Evolutionary conservation across 2,888 invertebrate genomes (phyloP).

Genomic region (Prenolepis imparis): DNA sequence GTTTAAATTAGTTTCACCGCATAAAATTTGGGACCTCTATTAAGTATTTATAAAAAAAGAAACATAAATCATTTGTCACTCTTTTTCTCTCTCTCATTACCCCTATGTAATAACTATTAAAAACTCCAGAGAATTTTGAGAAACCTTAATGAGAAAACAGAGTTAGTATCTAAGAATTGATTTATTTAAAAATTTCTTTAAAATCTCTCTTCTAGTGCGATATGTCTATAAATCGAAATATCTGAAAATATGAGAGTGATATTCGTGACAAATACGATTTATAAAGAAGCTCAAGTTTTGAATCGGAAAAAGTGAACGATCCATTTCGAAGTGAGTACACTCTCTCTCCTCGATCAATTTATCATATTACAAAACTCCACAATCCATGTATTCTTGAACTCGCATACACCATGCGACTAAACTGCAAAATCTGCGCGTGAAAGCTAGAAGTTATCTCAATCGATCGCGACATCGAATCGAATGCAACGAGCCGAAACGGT

Average conservation of each 20-base stretch:
- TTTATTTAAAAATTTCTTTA: conserved; percentile 7
- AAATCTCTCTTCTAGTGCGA: background rate
- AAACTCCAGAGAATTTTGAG: background rate
- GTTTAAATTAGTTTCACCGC: background rate
- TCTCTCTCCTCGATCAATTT: conserved; percentile 23
- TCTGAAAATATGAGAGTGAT: background rate
- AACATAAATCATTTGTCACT: background rate
- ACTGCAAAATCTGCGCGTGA: conserved; percentile 51
- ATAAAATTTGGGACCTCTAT: background rate
- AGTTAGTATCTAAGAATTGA: background rate
- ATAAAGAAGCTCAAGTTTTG: conserved; percentile 15
- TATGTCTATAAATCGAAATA: background rate
- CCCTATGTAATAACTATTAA: background rate
- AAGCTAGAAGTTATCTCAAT: conserved; percentile 56
- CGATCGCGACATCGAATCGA: conserved; percentile 53
- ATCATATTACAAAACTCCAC: conserved; percentile 28
- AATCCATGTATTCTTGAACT: background rate
- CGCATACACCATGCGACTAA: conserved; percentile 24
- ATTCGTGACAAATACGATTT: conserved; percentile 31
- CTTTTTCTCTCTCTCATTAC: background rate
- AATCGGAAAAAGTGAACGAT: conserved; percentile 37
- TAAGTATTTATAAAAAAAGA: background rate
- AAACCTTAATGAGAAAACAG: background rate
- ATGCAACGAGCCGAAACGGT: conserved; percentile 45
- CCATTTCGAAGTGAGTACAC: conserved; percentile 25